Percentiles rank a stretch among this genome's conserved stretches.
phyloP scores from a whole-genome alignment of 2,888 invertebrate genomes.

The Tetranychus truncatus region DNA sequence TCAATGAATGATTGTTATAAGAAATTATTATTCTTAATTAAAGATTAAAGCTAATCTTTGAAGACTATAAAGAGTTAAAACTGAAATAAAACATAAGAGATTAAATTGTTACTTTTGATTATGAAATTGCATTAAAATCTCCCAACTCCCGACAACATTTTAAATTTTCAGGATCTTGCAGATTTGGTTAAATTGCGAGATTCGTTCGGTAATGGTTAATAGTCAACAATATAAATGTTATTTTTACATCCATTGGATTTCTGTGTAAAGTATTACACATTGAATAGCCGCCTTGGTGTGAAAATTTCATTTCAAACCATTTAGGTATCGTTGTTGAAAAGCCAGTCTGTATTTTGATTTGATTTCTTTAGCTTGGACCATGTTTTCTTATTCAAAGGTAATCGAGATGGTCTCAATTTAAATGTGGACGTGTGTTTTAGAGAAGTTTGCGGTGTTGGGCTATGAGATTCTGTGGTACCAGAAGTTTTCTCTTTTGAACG shows the following conservation, averaged over 20 bases:
- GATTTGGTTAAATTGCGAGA: not conserved
- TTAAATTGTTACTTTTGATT: too few species aligned
- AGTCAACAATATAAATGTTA: not conserved
- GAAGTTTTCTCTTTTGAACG: conserved; percentile 2
- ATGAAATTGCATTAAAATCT: not conserved
- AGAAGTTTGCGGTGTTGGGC: not conserved
- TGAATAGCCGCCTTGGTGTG: too few species aligned
- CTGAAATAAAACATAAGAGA: too few species aligned
- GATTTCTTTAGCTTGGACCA: conserved; percentile 5
- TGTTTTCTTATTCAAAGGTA: not conserved
- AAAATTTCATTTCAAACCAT: not conserved
- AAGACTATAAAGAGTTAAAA: too few species aligned
- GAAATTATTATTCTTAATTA: too few species aligned
- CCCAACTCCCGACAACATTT: not conserved
- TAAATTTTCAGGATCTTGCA: not conserved
- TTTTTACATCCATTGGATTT: not conserved
- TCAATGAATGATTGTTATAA: too few species aligned
- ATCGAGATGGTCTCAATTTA: not conserved
- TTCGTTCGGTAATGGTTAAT: not conserved
- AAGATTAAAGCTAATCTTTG: too few species aligned
- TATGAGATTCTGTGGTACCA: not conserved
- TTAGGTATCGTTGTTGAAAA: not conserved
- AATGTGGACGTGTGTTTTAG: not conserved
- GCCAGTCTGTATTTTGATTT: not conserved
- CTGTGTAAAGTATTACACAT: too few species aligned